Evolutionary conservation across 2,888 invertebrate genomes (phyloP), one percentile per base, ranked within the genome.

Genomic region (Apoderus coryli): DNA sequence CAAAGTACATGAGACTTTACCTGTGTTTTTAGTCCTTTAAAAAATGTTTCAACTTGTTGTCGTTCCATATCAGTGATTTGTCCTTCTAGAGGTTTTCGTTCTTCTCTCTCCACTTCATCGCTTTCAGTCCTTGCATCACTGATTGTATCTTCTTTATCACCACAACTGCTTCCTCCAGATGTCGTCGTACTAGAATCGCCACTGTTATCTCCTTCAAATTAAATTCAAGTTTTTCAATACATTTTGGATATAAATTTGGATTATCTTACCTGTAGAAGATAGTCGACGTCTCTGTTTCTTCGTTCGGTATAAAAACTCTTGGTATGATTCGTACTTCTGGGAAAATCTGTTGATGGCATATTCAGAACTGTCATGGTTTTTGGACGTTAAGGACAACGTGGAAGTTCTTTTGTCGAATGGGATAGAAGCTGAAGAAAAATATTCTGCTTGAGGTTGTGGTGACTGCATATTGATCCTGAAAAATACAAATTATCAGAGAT

Each of bases 21-120:
- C 55, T 77, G 75, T 1, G 82, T 79, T 51, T 80, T 80, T 36
- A 81, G 64, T 29, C 81, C 80, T 36, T 72, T 68, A 47, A 77
- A 77, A 53, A 76, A 77, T 31, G 72, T 68, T 52, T 80, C 78
- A 34, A 80, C 69, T 52, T 77, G 75, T 19, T 66, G 65, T 30
- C 74, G 62, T 49, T 78, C 77, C 36, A 63, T 55, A 30, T 74
- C 73, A 5, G 70, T 66, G 27, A 76, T 64, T 35, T 59, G 57
- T 28, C 62, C 63, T 35, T 61, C 56, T 4, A 59, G 51, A 12
- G 60, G 52, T 37, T 50, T 48, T 41, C 53, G 46, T 34, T 57
- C 55, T 34, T 57, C 54, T 29, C 51, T 47, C 19, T 53, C 54
- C 27, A 47, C 56, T 4, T 63, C 61, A 29, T 64, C 64, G 42